Conservation (phyloP, 2,888 invertebrate genomes). For the Steinernema scapterisci region DNA sequence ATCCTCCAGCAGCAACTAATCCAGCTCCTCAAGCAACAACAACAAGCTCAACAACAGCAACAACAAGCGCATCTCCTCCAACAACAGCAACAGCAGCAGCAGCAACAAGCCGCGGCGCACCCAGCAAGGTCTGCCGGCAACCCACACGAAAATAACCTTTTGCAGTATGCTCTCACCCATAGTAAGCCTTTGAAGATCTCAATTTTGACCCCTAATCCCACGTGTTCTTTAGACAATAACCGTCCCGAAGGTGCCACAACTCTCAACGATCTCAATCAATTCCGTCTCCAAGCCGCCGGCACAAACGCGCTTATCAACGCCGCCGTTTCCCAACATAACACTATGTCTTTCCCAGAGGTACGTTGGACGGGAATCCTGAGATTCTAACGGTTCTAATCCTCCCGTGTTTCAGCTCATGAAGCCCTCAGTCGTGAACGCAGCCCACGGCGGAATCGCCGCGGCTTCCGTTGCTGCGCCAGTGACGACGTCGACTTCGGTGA, state of each 20-base stretch:
- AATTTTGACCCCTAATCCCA: background rate
- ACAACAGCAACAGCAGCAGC: constrained; percentile 16
- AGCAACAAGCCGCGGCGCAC: background rate
- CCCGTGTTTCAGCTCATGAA: constrained; percentile 20
- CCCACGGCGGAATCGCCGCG: constrained; percentile 5
- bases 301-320: constrained; percentile 13
- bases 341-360: background rate
- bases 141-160: constrained; percentile 7
- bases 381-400: background rate
- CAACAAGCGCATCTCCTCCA: background rate
- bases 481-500: constrained; percentile 16
- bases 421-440: constrained; percentile 7
- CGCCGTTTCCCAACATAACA: background rate
- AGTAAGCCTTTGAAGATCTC: background rate
- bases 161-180: constrained; percentile 19
- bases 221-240: background rate
- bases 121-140: constrained; percentile 14
- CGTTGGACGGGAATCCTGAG: background rate
- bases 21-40: background rate
- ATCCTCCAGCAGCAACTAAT: background rate
- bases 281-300: constrained; percentile 6
- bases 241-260: background rate
- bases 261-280: constrained; percentile 3
- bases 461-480: background rate
- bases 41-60: background rate